A percentile compares a stretch with the other conserved stretches of the same genome.
Evolutionary conservation across 2,113 vertebrate species (phyloP).

Genomic region (Astatoreochromis straeleni): DNA sequence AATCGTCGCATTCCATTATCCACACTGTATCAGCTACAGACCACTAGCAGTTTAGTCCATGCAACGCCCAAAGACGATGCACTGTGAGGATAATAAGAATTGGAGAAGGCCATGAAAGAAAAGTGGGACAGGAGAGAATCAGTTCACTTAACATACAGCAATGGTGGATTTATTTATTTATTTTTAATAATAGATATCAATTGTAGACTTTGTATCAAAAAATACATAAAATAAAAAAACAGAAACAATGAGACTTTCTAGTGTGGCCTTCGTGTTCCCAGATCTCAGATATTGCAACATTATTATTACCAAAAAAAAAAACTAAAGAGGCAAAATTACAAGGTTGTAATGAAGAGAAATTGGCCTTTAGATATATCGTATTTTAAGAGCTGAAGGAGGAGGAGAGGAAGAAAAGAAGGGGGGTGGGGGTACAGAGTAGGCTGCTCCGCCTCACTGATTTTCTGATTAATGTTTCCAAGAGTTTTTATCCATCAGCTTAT

Average conservation of each 20-base stretch:
- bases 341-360: background rate
- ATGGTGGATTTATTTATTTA: fast-evolving
- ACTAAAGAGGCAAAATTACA: background rate
- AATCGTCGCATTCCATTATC: background rate
- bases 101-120: background rate
- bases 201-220: background rate
- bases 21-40: background rate
- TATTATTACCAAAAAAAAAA: background rate
- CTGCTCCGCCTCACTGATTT: conserved; percentile 26
- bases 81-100: background rate
- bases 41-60: background rate
- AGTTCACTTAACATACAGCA: background rate
- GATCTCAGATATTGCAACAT: background rate
- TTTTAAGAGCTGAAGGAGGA: background rate
- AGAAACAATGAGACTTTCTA: background rate
- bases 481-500: background rate
- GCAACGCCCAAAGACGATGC: background rate
- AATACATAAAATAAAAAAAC: background rate
- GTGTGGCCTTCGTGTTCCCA: background rate
- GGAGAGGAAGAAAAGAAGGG: background rate
- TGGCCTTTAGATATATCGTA: background rate
- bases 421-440: background rate
- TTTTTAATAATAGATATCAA: background rate
- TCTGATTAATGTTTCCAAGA: background rate
- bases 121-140: background rate